Evolutionary conservation across 2,888 invertebrate species (phyloP), one percentile per base, ranked within the genome.

Genomic region (Epicampocera succincta): DNA sequence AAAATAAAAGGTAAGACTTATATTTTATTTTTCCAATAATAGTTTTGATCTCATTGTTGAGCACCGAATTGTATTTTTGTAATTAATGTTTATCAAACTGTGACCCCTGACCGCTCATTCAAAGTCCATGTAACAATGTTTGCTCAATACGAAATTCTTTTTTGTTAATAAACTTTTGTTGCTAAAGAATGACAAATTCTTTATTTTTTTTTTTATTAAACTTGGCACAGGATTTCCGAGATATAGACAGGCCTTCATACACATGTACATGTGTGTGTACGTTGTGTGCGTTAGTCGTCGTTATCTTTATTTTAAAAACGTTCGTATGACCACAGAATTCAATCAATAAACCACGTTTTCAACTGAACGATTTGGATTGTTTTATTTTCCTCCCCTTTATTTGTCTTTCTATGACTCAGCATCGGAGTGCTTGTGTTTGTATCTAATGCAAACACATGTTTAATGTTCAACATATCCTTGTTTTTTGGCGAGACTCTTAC

Each of bases 401-500:
- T 68, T 68, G 44, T 76, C 60, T 56, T 50, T 52, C 33, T 75
- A 75, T 65, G 42, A 65, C 42, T 50, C 17, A 15, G 50, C 12
- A 25, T 12, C 8, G 29, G 68, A 21, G 56, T 56, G 33, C 29
- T 19, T 52, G 17, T 42, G 5, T 38, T 29, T 15, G 52, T 72
- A 76, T 78, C 77, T 74, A 71, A 74, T 65, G 65, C 74, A 65
- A 80, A 82, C 78, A 82, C 78, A 78, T 74, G 71, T 78, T 74
- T 65, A 65, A 73, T 69, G 77, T 69, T 65, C 63, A 74, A 8
- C 8, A 52, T 73, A 81, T 73, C 77, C 76, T 77, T 69, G 68
- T 78, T 63, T 75, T 76, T 81, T 81, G 81, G 78, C 82, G 78
- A 82, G 82, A 75, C 74, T 75, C 75, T 71, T 82, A 78, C 82